Evolutionary conservation across 2,888 invertebrate genomes (phyloP), one percentile per base, ranked within the genome.

Genomic region (Acleris cristana): DNA sequence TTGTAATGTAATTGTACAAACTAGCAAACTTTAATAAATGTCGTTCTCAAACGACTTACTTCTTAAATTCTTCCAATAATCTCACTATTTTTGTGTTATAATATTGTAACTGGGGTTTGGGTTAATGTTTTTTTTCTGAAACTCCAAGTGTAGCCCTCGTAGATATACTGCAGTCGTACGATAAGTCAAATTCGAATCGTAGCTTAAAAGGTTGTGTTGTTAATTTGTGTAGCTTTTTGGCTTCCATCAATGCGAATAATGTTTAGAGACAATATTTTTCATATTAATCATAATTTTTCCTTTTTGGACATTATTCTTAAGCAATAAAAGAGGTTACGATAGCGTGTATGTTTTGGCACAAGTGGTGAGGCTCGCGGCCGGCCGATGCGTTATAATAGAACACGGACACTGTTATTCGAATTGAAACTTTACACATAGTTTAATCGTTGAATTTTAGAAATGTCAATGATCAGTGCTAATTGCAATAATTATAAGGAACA

Each of bases 381-480:
- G 30, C 7, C 34, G 45, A 19, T 54, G 30, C 45, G 48, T 10
- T 19, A n/a, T n/a, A n/a, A n/a, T n/a, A 34, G 30, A 23, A 16
- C 19, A 40, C 14, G 40, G 40, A 40, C 40, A 40, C 40, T 40
- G 14, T 57, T 18, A 19, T 26, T 57, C 40, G 23, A 62, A 66
- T 49, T 45, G 44, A 52, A 53, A 57, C 44, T 55, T 61, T 45
- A 52, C 51, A n/a, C 60, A 18, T 68, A 40, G 53, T 52, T 65
- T 71, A 56, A 58, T 48, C 30, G 59, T 68, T 69, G 52, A 69
- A 65, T 55, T 64, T 66, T 52, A 63, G 44, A 62, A 58, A 55
- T 48, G 48, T 65, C 57, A 63, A 12, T 52, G 51, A 63, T 71
- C 77, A 76, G 78, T 77, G 77, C 72, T 74, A 67, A 70, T 71